phyloP scores from a whole-genome alignment of 2,797 vertebrate species.

The Dipus sagitta region DNA sequence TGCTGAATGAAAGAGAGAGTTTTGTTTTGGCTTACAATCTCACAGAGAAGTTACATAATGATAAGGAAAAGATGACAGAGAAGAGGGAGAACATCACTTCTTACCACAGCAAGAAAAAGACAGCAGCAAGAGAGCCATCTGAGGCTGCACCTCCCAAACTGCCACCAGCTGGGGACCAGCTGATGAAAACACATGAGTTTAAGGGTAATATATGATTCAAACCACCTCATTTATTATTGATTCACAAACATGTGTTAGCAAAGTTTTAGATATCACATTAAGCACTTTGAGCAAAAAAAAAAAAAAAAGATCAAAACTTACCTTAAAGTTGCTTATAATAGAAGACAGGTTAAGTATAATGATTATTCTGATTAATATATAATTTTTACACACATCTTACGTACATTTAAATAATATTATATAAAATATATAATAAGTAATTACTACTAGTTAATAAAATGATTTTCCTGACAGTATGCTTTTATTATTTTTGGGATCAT shows the following conservation, averaged over 20 bases:
- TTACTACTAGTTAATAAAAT: constrained; percentile 10
- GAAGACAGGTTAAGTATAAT: neutral
- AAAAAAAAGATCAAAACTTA: neutral
- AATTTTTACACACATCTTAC: neutral
- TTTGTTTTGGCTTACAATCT: no score
- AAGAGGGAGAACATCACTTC: no score
- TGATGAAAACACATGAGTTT: no score
- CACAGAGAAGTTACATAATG: no score
- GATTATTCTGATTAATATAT: neutral
- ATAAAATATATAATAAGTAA: neutral
- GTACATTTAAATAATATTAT: neutral
- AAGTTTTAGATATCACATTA: neutral
- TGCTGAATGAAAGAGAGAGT: no score
- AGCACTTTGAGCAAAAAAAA: neutral
- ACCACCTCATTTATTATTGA: no score
- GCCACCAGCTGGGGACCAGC: no score
- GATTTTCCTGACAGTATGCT: neutral
- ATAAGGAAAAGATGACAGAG: no score
- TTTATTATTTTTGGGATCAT: neutral
- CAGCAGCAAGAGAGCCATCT: no score
- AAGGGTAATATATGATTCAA: no score
- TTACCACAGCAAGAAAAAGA: no score
- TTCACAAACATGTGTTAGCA: neutral
- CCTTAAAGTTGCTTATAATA: neutral
- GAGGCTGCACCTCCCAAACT: no score